phyloP scores from a whole-genome alignment of 2,797 vertebrate species.

The Catamblyrhynchus diadema region DNA sequence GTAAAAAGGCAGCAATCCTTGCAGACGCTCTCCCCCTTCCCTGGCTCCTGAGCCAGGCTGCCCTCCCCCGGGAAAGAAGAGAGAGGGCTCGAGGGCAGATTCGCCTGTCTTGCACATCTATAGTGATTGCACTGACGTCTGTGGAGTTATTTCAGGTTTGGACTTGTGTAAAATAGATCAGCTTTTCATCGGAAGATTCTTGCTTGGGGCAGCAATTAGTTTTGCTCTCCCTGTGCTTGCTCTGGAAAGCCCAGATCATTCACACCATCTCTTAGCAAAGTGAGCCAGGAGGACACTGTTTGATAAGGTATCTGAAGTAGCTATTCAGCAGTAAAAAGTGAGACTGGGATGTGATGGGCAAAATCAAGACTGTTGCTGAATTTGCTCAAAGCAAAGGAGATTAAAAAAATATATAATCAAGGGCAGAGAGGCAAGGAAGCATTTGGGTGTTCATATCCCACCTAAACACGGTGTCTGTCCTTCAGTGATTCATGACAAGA shows the following conservation, averaged over 20 bases:
- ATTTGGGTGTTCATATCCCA: not conserved
- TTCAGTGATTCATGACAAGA: not conserved
- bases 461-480: not conserved
- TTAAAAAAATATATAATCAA: not conserved
- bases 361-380: not conserved
- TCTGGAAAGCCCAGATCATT: not conserved
- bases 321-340: not conserved
- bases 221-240: not conserved
- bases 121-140: not conserved
- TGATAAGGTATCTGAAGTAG: not conserved
- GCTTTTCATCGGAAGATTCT: conserved; percentile 2
- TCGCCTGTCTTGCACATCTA: not conserved
- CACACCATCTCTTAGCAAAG: not conserved
- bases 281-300: not conserved
- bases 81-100: not conserved
- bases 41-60: not conserved
- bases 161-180: conserved; percentile 35
- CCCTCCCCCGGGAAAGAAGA: not conserved
- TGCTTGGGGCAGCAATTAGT: conserved; percentile 32
- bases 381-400: not conserved
- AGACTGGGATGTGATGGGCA: not conserved
- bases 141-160: conserved; percentile 18
- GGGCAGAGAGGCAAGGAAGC: not conserved
- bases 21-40: not conserved
- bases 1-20: not conserved